Conservation (phyloP, 1,140 invertebrate species). For the Bicyclus anynana region DNA sequence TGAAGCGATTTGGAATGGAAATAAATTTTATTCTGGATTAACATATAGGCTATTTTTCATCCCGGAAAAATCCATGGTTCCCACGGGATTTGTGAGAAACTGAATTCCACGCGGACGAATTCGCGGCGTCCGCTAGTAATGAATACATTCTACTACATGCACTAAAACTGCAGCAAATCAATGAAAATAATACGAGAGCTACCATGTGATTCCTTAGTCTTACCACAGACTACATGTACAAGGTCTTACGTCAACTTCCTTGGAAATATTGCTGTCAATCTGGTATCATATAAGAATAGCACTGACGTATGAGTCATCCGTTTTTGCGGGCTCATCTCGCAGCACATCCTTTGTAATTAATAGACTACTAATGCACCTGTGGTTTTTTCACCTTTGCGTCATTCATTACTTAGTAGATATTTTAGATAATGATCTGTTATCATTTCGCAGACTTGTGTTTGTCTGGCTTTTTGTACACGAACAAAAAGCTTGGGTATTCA, state of each 20-base stretch:
- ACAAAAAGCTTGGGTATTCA: not conserved
- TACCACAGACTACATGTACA: too few species aligned
- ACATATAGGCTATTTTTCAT: too few species aligned
- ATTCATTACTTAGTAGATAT: slow-evolving; percentile 16
- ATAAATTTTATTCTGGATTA: too few species aligned
- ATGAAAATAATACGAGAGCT: too few species aligned
- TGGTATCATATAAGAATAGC: slow-evolving; percentile 7
- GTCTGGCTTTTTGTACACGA: not conserved
- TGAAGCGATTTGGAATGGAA: too few species aligned
- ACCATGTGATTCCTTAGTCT: too few species aligned
- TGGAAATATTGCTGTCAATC: slow-evolving; percentile 14
- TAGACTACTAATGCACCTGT: slow-evolving; percentile 9
- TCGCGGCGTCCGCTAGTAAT: too few species aligned
- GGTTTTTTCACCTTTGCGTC: slow-evolving; percentile 6
- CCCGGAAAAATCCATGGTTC: too few species aligned
- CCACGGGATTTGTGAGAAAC: too few species aligned
- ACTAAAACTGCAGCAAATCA: too few species aligned
- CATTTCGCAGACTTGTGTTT: slow-evolving; percentile 5
- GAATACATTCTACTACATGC: too few species aligned
- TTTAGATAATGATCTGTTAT: slow-evolving; percentile 14
- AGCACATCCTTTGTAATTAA: slow-evolving; percentile 11
- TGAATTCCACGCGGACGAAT: too few species aligned
- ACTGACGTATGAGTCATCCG: slow-evolving; percentile 1
- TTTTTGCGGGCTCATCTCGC: slow-evolving; percentile 1
- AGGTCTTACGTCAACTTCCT: not conserved